Evolutionary conservation across 1,140 invertebrate genomes (phyloP), one percentile per base, ranked within the genome.

Genomic region (Maniola jurtina): DNA sequence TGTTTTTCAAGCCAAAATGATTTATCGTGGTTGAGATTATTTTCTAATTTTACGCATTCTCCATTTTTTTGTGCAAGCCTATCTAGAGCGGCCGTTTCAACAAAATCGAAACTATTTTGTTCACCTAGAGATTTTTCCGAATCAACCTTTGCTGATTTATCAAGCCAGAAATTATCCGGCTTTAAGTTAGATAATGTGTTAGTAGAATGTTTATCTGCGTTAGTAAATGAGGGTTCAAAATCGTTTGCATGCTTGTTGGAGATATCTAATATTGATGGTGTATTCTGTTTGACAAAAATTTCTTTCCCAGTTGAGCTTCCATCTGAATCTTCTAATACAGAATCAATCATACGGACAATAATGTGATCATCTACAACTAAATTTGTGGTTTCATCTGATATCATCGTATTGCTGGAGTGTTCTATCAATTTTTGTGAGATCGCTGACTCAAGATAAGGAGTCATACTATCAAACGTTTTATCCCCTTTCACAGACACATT

Each of bases 1-100:
- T 86, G 81, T 78, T 94, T 94, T 13, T 93, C 90, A 0, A 84
- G 72, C 94, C 94, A 95, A 78, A 94, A 93, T 10, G 91, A 86
- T 68, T 81, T 74, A 67, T 95, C 94, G 3, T 86, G 79, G 47
- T 76, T 74, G 59, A 92, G 74, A 84, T 92, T 92, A 73, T 77
- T 62, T 50, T 82, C 67, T 54, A 84, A 50, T 50, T 73, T 75
- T 40, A 71, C 47, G 15, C 60, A 68, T 64, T 62, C 61, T 52
- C 71, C 42, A 42, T 45, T 25, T 34, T 13, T 10, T n/a, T 13
- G 57, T 25, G 40, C 10, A 25, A 16, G 9, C 9, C 33, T 47
- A 42, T 60, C 13, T 61, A 54, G 48, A 13, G 50, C 10, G 57
- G 45, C 13, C 10, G 25, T 42, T 45, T 45, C 13, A 45, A 45